Base-by-base conservation (phyloP, 2,113 vertebrate species). In the Ascaphus truei region DNA sequence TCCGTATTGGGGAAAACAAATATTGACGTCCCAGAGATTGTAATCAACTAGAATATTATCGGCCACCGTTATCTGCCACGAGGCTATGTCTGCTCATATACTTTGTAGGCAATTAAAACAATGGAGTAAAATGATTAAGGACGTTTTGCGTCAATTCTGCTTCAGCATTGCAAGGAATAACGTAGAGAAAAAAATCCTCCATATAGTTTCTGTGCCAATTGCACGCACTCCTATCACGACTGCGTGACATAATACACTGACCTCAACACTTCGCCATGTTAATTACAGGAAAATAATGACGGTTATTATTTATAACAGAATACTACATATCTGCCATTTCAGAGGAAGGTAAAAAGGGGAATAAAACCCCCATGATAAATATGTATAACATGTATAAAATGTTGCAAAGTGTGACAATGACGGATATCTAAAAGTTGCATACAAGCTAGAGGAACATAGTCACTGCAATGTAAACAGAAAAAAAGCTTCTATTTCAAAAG, bases 401-500 rank as follows among this genome's bases (percentile, higher is more conserved):
- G 25, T 13, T 30, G 20, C 33, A 2, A 22, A 11, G 34, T 52
- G 30, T 61, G 45, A 71, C 59, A 50, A 48, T 52, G 43, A 41
- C 26, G 60, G 55, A 41, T 71, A 71, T 52, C 50, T 37, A 61
- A 57, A 71, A 71, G 67, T 60, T 71, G 57, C 56, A 31, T 39
- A 23, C 43, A 39, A 52, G 41, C 31, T 52, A 52, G 52, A 41
- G 52, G 25, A 71, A 7, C 15, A 60, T 3, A 48, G 41, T 68
- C 55, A 59, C 52, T 71, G 57, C 61, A 60, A 71, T 71, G 57
- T 71, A 60, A 71, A 71, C 45, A 69, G 45, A 36, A 22, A 47
- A 61, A 61, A 61, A 60, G 25, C 64, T 67, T 56, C 65, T 59
- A 51, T 50, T 60, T 68, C 7, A 59, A 61, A 69, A 37, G 47